phyloP scores from a whole-genome alignment of 2,113 vertebrate genomes.

The Cettia cetti region DNA sequence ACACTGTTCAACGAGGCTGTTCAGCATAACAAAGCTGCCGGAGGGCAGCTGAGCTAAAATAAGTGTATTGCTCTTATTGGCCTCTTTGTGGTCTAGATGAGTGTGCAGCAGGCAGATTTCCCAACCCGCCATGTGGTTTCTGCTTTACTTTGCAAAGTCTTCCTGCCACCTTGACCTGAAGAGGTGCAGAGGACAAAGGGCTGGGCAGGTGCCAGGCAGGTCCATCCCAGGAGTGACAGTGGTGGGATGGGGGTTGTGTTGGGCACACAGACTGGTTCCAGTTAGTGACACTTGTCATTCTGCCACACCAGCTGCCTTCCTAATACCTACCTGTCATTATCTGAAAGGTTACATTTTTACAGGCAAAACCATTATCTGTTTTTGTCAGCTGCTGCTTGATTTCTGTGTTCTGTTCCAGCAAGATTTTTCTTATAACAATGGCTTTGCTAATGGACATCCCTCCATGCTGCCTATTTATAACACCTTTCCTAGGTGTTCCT shows the following conservation, averaged over 20 bases:
- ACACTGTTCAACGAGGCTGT: not conserved
- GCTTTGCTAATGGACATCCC: not conserved
- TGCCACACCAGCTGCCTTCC: not conserved
- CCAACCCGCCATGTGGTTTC: not conserved
- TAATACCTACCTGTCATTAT: not conserved
- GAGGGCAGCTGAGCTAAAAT: not conserved
- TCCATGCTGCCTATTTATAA: not conserved
- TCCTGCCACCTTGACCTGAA: not conserved
- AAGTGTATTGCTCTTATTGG: not conserved
- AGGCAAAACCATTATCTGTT: not conserved
- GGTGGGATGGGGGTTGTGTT: not conserved
- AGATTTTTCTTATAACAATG: not conserved
- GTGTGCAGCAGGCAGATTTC: not conserved
- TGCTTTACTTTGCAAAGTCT: not conserved
- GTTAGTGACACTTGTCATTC: not conserved
- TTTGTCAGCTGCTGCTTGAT: slow-evolving; percentile 1
- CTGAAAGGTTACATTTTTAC: not conserved
- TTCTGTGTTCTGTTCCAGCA: not conserved
- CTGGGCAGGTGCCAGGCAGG: not conserved
- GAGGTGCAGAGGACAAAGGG: not conserved
- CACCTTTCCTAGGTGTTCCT: not conserved
- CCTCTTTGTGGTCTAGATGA: not conserved
- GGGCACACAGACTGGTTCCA: not conserved
- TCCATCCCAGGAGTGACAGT: accelerated
- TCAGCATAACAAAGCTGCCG: not conserved